A percentile compares a stretch with the other conserved stretches of the same genome.
Evolutionary conservation across 2,888 invertebrate species (phyloP).

Genomic region (Drosophila imparisetae): DNA sequence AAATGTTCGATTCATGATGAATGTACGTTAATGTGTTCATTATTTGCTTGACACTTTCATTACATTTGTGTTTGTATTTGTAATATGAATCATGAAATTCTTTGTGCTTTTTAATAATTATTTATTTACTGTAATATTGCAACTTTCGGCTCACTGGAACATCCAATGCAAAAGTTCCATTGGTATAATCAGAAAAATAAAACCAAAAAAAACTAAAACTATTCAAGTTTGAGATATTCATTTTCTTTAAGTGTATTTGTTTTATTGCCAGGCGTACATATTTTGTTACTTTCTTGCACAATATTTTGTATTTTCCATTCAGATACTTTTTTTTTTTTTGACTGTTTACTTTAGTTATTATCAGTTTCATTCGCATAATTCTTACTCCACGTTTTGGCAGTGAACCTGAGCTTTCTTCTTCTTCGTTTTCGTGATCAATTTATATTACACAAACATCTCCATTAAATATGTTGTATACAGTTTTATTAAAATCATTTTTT

Average conservation of each 20-base stretch:
- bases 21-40: constrained; percentile 9
- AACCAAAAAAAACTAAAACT: constrained; percentile 32
- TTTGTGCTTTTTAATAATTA: constrained; percentile 44
- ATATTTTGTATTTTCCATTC: constrained; percentile 28
- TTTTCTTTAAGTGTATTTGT: constrained; percentile 14
- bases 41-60: constrained; percentile 42
- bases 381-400: constrained; percentile 82
- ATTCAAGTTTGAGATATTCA: constrained; percentile 9
- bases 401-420: constrained; percentile 83
- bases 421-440: constrained; percentile 69
- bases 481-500: constrained; percentile 49
- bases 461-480: constrained; percentile 43
- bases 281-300: constrained; percentile 24
- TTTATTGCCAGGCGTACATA: constrained; percentile 35
- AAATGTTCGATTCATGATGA: constrained; percentile 10
- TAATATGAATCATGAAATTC: constrained; percentile 40
- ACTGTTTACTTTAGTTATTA: constrained; percentile 42
- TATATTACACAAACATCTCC: constrained; percentile 67
- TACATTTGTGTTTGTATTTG: constrained; percentile 35
- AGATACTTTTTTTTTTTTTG: constrained; percentile 25
- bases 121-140: constrained; percentile 52
- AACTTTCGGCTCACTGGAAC: constrained; percentile 58
- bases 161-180: constrained; percentile 18
- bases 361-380: constrained; percentile 54
- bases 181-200: constrained; percentile 15